phyloP scores from a whole-genome alignment of 2,888 invertebrate species.

The Latrodectus hesperus region DNA sequence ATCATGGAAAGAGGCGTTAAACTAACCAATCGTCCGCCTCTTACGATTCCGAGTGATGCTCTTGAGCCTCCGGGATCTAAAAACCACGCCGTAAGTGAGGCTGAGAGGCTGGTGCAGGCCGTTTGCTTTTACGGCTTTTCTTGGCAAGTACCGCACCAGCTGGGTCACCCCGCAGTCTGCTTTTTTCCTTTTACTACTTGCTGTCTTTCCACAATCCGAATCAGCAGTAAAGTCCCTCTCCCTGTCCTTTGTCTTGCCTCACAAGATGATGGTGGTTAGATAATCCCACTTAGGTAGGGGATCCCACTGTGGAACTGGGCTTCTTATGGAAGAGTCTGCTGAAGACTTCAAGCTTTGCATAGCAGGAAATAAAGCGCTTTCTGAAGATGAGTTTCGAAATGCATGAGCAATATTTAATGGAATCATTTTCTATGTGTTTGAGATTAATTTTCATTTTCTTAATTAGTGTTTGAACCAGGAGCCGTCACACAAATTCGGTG shows the following conservation, averaged over 20 bases:
- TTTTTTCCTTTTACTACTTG: conserved; percentile 46
- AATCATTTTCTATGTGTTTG: no score
- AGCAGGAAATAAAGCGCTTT: no score
- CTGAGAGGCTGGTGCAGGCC: conserved; percentile 19
- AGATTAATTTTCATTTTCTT: no score
- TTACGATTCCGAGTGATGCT: conserved; percentile 50
- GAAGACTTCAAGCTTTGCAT: not conserved
- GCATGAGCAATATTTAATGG: no score
- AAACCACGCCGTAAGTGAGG: conserved; percentile 38
- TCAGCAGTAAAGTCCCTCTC: conserved; percentile 61
- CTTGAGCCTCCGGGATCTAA: conserved; percentile 44
- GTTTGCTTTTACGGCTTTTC: conserved; percentile 64
- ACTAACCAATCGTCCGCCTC: conserved; percentile 67
- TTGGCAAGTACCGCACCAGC: conserved; percentile 51
- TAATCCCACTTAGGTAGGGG: conserved; percentile 55
- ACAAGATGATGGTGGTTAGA: conserved; percentile 42
- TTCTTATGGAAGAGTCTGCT: not conserved
- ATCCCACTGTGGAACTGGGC: no score
- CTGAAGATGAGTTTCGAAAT: no score
- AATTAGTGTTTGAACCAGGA: no score
- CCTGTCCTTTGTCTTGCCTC: conserved; percentile 40
- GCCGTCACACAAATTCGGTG: no score
- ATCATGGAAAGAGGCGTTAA: conserved; percentile 58
- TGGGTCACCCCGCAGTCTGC: conserved; percentile 12
- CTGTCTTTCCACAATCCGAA: conserved; percentile 60